Conservation (phyloP, 2,797 vertebrate genomes). For the Otolemur crassicaudatus region DNA sequence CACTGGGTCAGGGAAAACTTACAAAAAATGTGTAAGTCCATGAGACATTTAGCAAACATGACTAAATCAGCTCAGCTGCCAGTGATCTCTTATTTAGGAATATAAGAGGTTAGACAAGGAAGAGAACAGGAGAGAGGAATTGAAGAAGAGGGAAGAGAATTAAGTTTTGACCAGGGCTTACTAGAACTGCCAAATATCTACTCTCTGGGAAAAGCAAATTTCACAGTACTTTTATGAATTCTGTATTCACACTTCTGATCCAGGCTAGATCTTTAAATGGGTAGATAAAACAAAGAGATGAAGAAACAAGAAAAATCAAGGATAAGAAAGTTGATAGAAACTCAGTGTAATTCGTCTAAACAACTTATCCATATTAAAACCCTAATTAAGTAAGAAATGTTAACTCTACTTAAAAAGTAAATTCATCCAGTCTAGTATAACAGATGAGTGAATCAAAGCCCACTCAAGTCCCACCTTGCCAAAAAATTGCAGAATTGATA, state of each 20-base stretch:
- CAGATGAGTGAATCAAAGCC: neutral
- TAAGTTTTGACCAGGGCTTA: neutral
- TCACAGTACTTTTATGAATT: conserved; percentile 24
- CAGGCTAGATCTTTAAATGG: conserved; percentile 18
- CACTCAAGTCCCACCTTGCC: neutral
- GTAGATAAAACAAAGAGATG: neutral
- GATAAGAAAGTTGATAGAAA: neutral
- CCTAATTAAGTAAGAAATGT: neutral
- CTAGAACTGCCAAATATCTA: neutral
- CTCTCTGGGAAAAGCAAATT: neutral
- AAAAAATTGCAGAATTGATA: neutral
- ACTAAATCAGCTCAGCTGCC: neutral
- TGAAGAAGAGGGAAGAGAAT: neutral
- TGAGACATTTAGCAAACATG: neutral
- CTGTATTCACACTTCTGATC: neutral
- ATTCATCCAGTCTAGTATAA: neutral
- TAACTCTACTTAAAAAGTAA: neutral
- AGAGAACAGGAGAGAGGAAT: neutral
- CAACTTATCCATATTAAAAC: neutral
- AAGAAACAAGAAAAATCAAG: neutral
- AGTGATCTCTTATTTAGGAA: neutral
- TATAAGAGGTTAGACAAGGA: neutral
- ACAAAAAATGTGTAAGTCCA: neutral
- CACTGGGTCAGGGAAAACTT: neutral
- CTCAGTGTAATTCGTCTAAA: conserved; percentile 22